A percentile compares a stretch with the other conserved stretches of the same genome.
phyloP scores from a whole-genome alignment of 2,888 invertebrate genomes.

The Proisotoma minuta region DNA sequence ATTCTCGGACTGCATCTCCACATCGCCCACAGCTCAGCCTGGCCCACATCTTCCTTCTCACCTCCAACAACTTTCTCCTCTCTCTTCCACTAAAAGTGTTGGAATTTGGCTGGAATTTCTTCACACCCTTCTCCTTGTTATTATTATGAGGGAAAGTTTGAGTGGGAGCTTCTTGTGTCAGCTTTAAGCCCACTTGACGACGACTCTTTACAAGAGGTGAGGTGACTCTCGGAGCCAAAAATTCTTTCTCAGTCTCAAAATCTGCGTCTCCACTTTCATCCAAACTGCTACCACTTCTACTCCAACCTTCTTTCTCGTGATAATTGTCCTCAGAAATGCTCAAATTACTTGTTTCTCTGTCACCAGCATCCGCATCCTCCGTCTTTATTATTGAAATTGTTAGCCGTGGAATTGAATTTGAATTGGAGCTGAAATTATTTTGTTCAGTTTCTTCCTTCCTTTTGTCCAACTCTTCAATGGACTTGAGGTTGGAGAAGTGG shows the following conservation, averaged over 20 bases:
- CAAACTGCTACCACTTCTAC: neutral
- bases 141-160: neutral
- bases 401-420: too few relatives aligned
- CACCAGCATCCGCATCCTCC: too few relatives aligned
- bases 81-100: neutral
- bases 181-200: neutral
- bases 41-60: constrained; percentile 32
- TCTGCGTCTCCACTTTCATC: neutral
- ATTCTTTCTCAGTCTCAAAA: neutral
- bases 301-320: too few relatives aligned
- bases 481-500: too few relatives aligned
- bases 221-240: neutral
- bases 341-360: neutral
- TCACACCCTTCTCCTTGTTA: neutral
- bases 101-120: neutral
- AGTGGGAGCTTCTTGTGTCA: neutral
- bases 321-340: neutral
- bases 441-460: neutral
- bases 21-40: constrained; percentile 38
- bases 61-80: constrained; percentile 13
- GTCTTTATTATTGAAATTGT: too few relatives aligned
- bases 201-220: neutral
- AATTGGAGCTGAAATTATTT: neutral
- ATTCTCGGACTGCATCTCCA: constrained; percentile 29
- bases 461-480: neutral